Evolutionary conservation across 2,888 invertebrate genomes (phyloP).

Genomic region (Cataglyphis rosenhaueri): DNA sequence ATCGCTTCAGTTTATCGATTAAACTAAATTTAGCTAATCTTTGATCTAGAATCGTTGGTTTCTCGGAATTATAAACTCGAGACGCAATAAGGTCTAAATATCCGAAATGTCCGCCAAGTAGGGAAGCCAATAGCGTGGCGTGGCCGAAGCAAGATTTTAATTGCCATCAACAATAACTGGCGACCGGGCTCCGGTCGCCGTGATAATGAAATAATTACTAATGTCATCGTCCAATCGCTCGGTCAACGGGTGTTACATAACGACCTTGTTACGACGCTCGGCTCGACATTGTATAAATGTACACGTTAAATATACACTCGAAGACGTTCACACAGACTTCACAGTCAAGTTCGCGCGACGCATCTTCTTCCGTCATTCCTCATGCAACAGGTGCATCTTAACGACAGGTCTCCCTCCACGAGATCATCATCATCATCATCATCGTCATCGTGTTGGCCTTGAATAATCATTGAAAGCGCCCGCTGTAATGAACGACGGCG

Average conservation of each 20-base stretch:
- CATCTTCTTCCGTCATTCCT: conserved; percentile 24
- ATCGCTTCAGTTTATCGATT: background rate
- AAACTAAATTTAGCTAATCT: conserved; percentile 30
- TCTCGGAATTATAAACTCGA: conserved; percentile 10
- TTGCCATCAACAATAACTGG: conserved; percentile 75
- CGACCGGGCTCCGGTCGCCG: conserved; percentile 69
- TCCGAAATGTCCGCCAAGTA: conserved; percentile 54
- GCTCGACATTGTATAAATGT: background rate
- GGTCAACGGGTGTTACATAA: conserved; percentile 57
- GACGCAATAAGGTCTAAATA: background rate
- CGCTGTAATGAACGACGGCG: conserved; percentile 40
- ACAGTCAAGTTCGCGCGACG: conserved; percentile 61
- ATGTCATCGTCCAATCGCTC: conserved; percentile 69
- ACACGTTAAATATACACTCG: conserved; percentile 45
- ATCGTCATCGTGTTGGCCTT: background rate
- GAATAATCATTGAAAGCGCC: conserved; percentile 55
- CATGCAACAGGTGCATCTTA: conserved; percentile 65
- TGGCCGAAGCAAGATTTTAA: conserved; percentile 69
- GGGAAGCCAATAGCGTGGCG: conserved; percentile 47
- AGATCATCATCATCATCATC: background rate
- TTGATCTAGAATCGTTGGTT: background rate
- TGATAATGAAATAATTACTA: conserved; percentile 81
- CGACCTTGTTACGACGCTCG: conserved; percentile 60
- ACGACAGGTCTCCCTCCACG: background rate
- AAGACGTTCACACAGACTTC: conserved; percentile 18